Conservation (phyloP, 2,113 vertebrate genomes). For the Engystomops pustulosus region DNA sequence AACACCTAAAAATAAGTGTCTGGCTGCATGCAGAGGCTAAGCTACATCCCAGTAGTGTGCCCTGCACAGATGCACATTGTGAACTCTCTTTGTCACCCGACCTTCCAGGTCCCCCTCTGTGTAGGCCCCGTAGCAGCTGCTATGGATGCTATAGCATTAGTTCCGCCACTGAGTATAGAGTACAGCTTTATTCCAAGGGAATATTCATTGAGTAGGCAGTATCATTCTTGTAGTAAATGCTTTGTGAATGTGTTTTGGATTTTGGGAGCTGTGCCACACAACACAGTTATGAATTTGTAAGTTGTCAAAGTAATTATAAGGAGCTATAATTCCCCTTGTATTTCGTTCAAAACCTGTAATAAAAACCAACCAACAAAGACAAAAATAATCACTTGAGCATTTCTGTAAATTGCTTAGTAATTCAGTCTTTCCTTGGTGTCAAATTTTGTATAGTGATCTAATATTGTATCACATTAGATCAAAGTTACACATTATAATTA, state of each 20-base stretch:
- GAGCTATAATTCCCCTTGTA: conserved; percentile 46
- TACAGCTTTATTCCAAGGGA: background rate
- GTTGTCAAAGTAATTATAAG: conserved; percentile 55
- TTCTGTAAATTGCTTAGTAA: conserved; percentile 46
- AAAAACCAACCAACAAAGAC: conserved; percentile 30
- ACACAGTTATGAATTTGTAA: conserved; percentile 41
- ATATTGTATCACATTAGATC: conserved; percentile 37
- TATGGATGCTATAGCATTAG: too few species aligned
- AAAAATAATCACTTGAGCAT: conserved; percentile 54
- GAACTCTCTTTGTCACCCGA: too few species aligned
- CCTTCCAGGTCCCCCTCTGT: too few species aligned
- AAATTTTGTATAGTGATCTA: conserved; percentile 40
- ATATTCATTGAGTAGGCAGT: background rate
- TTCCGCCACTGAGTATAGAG: too few species aligned
- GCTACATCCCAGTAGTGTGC: too few species aligned
- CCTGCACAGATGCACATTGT: too few species aligned
- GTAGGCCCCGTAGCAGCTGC: too few species aligned
- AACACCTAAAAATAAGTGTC: too few species aligned
- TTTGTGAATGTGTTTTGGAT: conserved; percentile 20
- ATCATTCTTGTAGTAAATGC: background rate
- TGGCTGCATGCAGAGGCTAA: too few species aligned
- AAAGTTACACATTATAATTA: conserved; percentile 37
- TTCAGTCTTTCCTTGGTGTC: conserved; percentile 43
- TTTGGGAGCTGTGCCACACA: conserved; percentile 44
- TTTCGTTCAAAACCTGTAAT: conserved; percentile 48